phyloP scores from a whole-genome alignment of 2,113 vertebrate species.

The Nestor notabilis region DNA sequence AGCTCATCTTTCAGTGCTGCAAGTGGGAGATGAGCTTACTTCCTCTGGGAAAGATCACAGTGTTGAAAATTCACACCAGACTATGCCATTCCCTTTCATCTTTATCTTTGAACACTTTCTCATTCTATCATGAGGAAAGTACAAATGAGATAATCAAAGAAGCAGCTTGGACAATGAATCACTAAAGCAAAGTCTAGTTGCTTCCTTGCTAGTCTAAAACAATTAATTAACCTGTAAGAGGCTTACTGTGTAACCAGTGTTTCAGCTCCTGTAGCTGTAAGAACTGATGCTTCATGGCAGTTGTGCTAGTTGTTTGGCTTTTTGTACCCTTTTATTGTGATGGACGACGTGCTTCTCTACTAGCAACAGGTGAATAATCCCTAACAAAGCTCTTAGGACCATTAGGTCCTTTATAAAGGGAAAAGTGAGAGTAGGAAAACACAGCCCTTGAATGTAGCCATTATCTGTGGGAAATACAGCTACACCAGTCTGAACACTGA shows the following conservation, averaged over 20 bases:
- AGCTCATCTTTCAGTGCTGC: neutral
- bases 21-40: neutral
- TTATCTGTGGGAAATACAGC: neutral
- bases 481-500: neutral
- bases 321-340: neutral
- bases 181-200: neutral
- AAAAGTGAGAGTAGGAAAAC: neutral
- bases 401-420: neutral
- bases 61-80: neutral
- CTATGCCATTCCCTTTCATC: neutral
- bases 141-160: neutral
- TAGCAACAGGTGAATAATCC: neutral
- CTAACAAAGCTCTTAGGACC: neutral
- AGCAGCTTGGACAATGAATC: neutral
- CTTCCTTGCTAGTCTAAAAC: neutral
- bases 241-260: neutral
- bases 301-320: neutral
- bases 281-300: neutral
- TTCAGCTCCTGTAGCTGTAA: neutral
- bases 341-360: neutral
- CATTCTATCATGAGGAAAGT: neutral
- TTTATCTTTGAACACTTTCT: constrained; percentile 3
- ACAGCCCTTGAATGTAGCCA: neutral
- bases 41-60: neutral
- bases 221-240: neutral